Percentiles rank a stretch among this genome's conserved stretches.
Evolutionary conservation across 2,113 vertebrate genomes (phyloP).

Genomic region (Paedocypris sp.): DNA sequence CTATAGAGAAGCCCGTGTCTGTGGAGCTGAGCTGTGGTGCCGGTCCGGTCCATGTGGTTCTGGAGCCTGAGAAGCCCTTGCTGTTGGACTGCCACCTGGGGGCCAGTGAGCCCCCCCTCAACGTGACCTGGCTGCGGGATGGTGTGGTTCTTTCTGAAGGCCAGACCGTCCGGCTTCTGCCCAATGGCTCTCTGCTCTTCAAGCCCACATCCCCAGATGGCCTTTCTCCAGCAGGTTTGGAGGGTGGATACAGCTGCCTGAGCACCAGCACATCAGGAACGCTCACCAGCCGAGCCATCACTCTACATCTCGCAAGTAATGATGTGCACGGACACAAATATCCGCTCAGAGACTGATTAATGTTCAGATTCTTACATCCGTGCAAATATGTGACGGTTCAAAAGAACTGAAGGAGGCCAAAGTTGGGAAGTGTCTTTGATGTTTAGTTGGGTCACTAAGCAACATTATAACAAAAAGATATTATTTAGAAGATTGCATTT

Average conservation of each 20-base stretch:
- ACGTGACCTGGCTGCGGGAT: constrained; percentile 78
- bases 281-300: constrained; percentile 74
- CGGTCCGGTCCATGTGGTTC: constrained; percentile 70
- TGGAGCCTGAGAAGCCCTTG: constrained; percentile 66
- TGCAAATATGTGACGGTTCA: too few species aligned
- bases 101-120: constrained; percentile 56
- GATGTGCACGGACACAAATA: too few species aligned
- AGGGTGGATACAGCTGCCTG: constrained; percentile 81
- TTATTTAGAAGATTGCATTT: too few species aligned
- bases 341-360: background rate
- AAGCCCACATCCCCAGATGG: constrained; percentile 42
- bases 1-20: constrained; percentile 65
- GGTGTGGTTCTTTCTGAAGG: constrained; percentile 58
- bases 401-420: too few species aligned
- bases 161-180: constrained; percentile 58
- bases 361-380: background rate
- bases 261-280: constrained; percentile 68
- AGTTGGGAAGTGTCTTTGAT: too few species aligned
- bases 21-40: constrained; percentile 82
- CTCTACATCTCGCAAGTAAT: constrained; percentile 79
- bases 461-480: too few species aligned
- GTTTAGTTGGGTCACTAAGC: too few species aligned
- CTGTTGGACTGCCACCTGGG: constrained; percentile 77
- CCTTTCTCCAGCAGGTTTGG: constrained; percentile 41
- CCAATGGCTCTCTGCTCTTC: constrained; percentile 75